Percentiles rank a stretch among this genome's conserved stretches.
These are phyloP conservation scores for Loris lydekkerianus DNA, from an alignment of 2,797 vertebrate genomes.

Conservation along the genomic window DNA sequence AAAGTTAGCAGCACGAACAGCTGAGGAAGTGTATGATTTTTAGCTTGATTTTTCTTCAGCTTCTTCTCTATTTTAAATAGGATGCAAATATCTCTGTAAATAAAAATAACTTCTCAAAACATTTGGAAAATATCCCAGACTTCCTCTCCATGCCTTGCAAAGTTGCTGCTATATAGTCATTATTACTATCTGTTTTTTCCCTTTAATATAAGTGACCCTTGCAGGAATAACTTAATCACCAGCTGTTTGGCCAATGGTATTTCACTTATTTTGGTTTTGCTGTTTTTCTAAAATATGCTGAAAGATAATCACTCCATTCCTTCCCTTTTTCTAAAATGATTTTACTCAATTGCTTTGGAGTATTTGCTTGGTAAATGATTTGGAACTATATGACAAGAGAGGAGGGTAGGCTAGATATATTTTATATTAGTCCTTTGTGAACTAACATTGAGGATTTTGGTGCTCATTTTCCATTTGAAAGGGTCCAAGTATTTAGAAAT, in stretches of 20 bases:
- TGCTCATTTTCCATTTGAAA: slow-evolving; percentile 57
- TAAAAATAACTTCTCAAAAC: slow-evolving; percentile 78
- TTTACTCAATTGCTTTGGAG: slow-evolving; percentile 49
- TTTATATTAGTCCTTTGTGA: slow-evolving; percentile 47
- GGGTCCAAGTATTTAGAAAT: slow-evolving; percentile 53
- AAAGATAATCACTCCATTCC: slow-evolving; percentile 60
- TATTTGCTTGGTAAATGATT: slow-evolving; percentile 64
- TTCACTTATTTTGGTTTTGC: slow-evolving; percentile 66
- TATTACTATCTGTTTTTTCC: slow-evolving; percentile 68
- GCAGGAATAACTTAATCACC: slow-evolving; percentile 64
- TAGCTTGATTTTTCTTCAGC: slow-evolving; percentile 73
- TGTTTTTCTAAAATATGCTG: slow-evolving; percentile 68
- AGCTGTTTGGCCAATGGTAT: slow-evolving; percentile 66
- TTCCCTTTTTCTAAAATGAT: slow-evolving; percentile 64
- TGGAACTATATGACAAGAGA: slow-evolving; percentile 60
- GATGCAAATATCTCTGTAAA: slow-evolving; percentile 73
- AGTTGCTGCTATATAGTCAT: slow-evolving; percentile 74
- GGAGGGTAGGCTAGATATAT: not conserved
- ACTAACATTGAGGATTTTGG: slow-evolving; percentile 52
- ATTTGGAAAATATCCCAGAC: slow-evolving; percentile 79
- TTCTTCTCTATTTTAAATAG: slow-evolving; percentile 73
- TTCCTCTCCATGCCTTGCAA: slow-evolving; percentile 67
- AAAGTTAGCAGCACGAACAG: slow-evolving; percentile 65
- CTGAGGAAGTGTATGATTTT: slow-evolving; percentile 69
- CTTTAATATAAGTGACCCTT: slow-evolving; percentile 69